Conservation (phyloP, 2,797 vertebrate species). For the Ciconia nigra region DNA sequence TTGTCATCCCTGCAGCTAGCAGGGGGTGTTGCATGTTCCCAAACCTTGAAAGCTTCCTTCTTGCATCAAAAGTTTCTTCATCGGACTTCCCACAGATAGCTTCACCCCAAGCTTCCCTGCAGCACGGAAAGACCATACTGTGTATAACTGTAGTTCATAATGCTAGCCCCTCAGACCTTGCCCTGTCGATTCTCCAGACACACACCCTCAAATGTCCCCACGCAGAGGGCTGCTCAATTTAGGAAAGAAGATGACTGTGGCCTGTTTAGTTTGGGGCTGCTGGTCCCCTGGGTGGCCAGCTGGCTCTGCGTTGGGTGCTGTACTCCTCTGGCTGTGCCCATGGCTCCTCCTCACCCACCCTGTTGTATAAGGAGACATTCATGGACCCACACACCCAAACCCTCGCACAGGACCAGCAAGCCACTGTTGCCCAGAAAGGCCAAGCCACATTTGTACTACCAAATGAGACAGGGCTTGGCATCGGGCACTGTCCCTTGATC, state of each 20-base stretch:
- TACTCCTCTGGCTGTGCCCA: not conserved
- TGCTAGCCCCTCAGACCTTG: not conserved
- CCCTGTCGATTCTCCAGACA: not conserved
- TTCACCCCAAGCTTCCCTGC: not conserved
- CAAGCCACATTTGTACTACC: not conserved
- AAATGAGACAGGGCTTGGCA: not conserved
- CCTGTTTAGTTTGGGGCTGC: not conserved
- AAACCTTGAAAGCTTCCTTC: not conserved
- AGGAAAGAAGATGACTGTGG: not conserved
- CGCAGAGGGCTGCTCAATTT: not conserved
- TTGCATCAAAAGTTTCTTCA: not conserved
- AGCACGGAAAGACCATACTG: not conserved
- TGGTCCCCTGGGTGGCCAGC: not conserved
- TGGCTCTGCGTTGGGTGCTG: not conserved
- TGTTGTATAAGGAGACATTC: not conserved
- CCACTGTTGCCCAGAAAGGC: not conserved
- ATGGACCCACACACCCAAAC: not conserved
- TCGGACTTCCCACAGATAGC: not conserved
- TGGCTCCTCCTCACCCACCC: fast-evolving
- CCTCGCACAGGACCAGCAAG: not conserved
- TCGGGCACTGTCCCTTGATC: not conserved
- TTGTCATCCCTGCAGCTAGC: not conserved
- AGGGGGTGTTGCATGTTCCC: not conserved
- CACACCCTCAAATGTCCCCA: not conserved
- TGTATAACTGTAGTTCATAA: not conserved